Percentiles rank a stretch among this genome's conserved stretches.
phyloP scores from a whole-genome alignment of 1,140 invertebrate species.

The Pseudomyrmex flavicornis region DNA sequence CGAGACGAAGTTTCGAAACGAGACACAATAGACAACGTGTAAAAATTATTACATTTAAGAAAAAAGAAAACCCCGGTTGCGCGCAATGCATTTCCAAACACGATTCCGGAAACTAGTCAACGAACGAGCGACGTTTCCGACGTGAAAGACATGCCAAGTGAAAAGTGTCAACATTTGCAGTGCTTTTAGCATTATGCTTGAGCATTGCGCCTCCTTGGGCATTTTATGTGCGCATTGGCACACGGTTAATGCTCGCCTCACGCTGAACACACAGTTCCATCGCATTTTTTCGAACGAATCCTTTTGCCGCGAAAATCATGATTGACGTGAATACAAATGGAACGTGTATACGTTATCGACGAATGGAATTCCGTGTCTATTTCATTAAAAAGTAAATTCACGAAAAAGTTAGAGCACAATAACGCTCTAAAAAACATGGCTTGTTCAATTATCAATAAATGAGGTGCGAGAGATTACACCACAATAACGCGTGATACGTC shows the following conservation, averaged over 20 bases:
- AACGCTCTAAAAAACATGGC: not conserved
- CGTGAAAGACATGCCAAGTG: slow-evolving; percentile 57
- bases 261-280: slow-evolving; percentile 38
- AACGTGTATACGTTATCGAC: not conserved
- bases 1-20: not conserved
- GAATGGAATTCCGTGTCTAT: not conserved
- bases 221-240: slow-evolving; percentile 56
- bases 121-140: slow-evolving; percentile 43
- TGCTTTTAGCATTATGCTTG: slow-evolving; percentile 61
- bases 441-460: slow-evolving; percentile 18
- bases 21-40: not conserved
- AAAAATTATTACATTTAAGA: slow-evolving; percentile 25
- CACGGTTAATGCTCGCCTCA: slow-evolving; percentile 37
- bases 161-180: slow-evolving; percentile 62
- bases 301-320: slow-evolving; percentile 36
- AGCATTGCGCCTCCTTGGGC: slow-evolving; percentile 42
- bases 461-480: slow-evolving; percentile 8
- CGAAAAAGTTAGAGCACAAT: slow-evolving; percentile 8
- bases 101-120: slow-evolving; percentile 35
- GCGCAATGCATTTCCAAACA: slow-evolving; percentile 43
- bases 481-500: slow-evolving; percentile 12
- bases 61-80: slow-evolving; percentile 7
- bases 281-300: slow-evolving; percentile 27
- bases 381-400: slow-evolving; percentile 24
- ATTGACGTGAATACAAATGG: slow-evolving; percentile 38